phyloP scores from a whole-genome alignment of 1,140 invertebrate species.

The Dolichoris vasculosae region DNA sequence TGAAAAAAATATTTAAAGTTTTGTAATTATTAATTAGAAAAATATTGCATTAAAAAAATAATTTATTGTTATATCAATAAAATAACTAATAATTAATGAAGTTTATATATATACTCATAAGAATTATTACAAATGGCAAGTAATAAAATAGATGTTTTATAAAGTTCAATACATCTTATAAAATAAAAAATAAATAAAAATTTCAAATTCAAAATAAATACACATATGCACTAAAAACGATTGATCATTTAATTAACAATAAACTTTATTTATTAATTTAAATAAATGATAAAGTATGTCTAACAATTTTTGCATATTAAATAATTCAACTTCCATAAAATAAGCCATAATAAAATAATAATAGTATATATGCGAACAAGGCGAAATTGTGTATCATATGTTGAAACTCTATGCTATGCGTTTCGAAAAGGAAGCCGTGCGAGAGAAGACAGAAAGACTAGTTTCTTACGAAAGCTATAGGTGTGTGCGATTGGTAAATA shows the following conservation, averaged over 20 bases:
- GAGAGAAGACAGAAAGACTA: slow-evolving; percentile 20
- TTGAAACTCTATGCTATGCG: slow-evolving; percentile 30
- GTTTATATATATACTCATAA: no score
- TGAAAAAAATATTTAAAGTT: no score
- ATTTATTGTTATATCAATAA: no score
- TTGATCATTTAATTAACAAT: neutral
- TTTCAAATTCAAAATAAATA: no score
- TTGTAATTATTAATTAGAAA: no score
- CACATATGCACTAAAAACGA: no score
- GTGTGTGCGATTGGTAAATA: neutral
- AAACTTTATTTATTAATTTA: neutral
- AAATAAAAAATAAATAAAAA: no score
- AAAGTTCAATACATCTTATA: no score
- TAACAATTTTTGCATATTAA: neutral
- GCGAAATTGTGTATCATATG: slow-evolving; percentile 23
- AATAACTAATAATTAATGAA: no score
- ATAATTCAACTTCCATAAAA: neutral
- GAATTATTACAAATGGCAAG: no score
- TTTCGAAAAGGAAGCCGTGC: slow-evolving; percentile 40
- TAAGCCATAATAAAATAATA: neutral
- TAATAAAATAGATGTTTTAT: no score
- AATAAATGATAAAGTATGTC: neutral
- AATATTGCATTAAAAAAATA: no score
- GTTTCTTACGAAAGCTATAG: slow-evolving; percentile 41
- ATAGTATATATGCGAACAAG: neutral